These are phyloP conservation scores for Nemurella pictetii DNA, from an alignment of 2,888 invertebrate species.

Conservation along the genomic window DNA sequence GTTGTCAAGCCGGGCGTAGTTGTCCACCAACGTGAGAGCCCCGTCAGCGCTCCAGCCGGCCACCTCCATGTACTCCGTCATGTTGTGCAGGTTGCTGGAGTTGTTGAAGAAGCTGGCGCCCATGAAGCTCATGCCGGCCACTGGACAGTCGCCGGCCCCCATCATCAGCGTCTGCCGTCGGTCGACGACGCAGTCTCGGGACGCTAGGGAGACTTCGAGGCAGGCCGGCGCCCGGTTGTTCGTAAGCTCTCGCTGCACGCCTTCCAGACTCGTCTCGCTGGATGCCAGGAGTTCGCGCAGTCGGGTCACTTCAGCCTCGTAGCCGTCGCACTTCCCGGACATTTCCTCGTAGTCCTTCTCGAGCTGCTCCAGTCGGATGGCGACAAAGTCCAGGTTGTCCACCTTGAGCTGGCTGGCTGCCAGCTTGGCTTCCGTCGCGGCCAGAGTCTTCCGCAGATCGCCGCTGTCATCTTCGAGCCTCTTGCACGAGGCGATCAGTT, in stretches of 20 bases:
- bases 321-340: not conserved
- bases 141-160: not conserved
- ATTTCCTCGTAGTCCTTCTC: constrained; percentile 10
- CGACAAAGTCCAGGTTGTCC: not conserved
- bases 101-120: not conserved
- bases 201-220: no score
- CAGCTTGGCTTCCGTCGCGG: not conserved
- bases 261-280: constrained; percentile 15
- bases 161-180: not conserved
- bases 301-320: constrained; percentile 1
- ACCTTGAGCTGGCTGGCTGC: not conserved
- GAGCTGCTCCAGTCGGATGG: not conserved
- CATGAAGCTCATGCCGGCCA: not conserved
- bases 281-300: not conserved
- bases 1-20: not conserved
- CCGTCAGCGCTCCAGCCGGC: not conserved
- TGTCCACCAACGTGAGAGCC: not conserved
- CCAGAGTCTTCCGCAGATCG: not conserved
- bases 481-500: not conserved
- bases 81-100: not conserved
- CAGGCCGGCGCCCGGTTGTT: not conserved
- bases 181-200: not conserved
- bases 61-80: not conserved
- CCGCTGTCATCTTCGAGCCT: not conserved
- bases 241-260: not conserved